Percentiles rank a stretch among this genome's conserved stretches.
These are phyloP conservation scores for Apotomis turbidana DNA, from an alignment of 2,888 invertebrate genomes.

Conservation along the genomic window DNA sequence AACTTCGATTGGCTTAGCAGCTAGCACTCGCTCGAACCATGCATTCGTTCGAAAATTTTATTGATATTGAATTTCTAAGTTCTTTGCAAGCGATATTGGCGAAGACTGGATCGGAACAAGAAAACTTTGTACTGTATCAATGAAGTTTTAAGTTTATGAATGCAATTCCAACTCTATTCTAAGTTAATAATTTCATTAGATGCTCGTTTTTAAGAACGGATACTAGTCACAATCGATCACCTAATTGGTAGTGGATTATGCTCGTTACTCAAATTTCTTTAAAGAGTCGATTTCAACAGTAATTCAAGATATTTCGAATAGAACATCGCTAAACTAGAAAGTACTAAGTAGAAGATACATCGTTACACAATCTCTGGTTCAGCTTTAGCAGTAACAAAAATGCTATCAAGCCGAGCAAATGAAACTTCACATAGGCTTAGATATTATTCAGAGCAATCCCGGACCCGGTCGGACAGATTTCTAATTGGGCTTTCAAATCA, in stretches of 20 bases:
- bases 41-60: slow-evolving; percentile 40
- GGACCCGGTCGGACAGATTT: slow-evolving; percentile 6
- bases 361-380: too few species aligned
- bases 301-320: too few species aligned
- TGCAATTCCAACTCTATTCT: slow-evolving; percentile 12
- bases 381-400: neutral
- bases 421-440: slow-evolving; percentile 11
- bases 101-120: slow-evolving; percentile 7
- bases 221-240: neutral
- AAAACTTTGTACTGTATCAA: slow-evolving; percentile 18
- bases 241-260: neutral
- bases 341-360: too few species aligned
- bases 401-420: slow-evolving; percentile 11
- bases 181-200: slow-evolving; percentile 2
- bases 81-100: slow-evolving; percentile 31
- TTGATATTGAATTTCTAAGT: slow-evolving; percentile 43
- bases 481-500: slow-evolving; percentile 3
- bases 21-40: slow-evolving; percentile 7
- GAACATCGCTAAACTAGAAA: too few species aligned
- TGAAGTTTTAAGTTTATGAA: slow-evolving; percentile 25
- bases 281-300: too few species aligned
- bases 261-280: too few species aligned
- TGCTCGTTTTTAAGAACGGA: neutral
- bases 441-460: slow-evolving; percentile 6
- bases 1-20: slow-evolving; percentile 43